phyloP scores from a whole-genome alignment of 37 sponge, comb jelly and placozoan species.

The Spongilla lacustris region DNA sequence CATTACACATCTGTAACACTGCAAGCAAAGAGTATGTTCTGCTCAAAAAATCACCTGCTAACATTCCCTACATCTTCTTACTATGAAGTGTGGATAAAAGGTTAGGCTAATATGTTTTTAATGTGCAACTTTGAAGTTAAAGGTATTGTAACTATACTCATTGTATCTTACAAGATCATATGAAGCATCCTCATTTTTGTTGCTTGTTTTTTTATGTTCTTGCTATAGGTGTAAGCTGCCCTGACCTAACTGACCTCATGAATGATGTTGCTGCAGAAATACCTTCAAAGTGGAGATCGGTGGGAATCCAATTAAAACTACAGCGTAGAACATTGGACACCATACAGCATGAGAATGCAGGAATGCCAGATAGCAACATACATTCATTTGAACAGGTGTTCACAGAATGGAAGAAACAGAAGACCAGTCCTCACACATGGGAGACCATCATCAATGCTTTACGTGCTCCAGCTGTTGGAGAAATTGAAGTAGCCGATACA shows the following conservation, averaged over 20 bases:
- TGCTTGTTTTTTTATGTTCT: no score
- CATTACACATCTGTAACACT: neutral
- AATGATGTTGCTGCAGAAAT: neutral
- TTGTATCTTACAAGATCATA: no score
- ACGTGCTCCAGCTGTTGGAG: neutral
- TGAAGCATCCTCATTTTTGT: no score
- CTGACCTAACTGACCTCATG: neutral
- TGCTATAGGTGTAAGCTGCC: neutral
- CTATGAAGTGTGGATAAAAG: neutral
- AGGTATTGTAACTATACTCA: no score
- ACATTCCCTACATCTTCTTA: neutral
- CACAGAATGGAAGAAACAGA: neutral
- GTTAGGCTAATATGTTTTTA: no score
- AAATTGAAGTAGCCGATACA: neutral
- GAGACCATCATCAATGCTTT: neutral
- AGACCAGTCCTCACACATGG: neutral
- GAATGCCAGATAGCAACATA: neutral
- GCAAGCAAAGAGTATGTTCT: neutral
- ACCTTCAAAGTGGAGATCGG: neutral
- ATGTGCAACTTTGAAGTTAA: no score
- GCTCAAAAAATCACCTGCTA: neutral
- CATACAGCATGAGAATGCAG: neutral
- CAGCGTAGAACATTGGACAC: neutral
- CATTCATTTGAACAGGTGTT: neutral
- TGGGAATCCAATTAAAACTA: neutral